These are phyloP conservation scores for Drosophila acutilabella DNA, from an alignment of 2,888 invertebrate species.

Conservation along the genomic window DNA sequence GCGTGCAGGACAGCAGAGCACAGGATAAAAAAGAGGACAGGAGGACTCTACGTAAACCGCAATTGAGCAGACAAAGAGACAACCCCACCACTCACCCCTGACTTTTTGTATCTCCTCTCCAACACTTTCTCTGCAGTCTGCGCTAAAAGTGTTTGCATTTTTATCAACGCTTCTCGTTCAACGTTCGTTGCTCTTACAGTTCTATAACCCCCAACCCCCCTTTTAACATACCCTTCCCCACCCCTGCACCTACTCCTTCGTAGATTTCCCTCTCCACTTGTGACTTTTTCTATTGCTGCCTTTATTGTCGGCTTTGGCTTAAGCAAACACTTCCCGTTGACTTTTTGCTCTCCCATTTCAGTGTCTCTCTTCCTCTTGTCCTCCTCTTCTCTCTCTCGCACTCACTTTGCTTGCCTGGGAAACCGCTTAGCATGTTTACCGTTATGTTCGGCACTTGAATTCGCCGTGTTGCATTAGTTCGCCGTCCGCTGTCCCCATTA, in stretches of 20 bases:
- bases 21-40: not conserved
- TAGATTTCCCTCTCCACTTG: not conserved
- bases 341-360: constrained; percentile 47
- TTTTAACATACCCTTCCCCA: not conserved
- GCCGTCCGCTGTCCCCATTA: constrained; percentile 47
- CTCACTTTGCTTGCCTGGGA: constrained; percentile 9
- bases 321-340: constrained; percentile 72
- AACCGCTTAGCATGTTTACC: constrained; percentile 78
- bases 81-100: not conserved
- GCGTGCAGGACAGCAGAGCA: constrained; percentile 25
- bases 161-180: constrained; percentile 58
- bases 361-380: not conserved
- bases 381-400: not conserved
- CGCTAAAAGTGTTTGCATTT: constrained; percentile 75
- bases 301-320: constrained; percentile 53
- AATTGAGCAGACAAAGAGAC: constrained; percentile 59
- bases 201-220: not conserved
- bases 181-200: constrained; percentile 33
- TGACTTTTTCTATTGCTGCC: constrained; percentile 25
- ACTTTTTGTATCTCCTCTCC: not conserved
- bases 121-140: constrained; percentile 52
- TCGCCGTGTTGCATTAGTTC: constrained; percentile 79
- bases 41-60: constrained; percentile 48
- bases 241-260: not conserved
- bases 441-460: constrained; percentile 77